A percentile compares a stretch with the other conserved stretches of the same genome.
Conservation (phyloP, 2,113 vertebrate genomes). For the Setophaga petechia region DNA sequence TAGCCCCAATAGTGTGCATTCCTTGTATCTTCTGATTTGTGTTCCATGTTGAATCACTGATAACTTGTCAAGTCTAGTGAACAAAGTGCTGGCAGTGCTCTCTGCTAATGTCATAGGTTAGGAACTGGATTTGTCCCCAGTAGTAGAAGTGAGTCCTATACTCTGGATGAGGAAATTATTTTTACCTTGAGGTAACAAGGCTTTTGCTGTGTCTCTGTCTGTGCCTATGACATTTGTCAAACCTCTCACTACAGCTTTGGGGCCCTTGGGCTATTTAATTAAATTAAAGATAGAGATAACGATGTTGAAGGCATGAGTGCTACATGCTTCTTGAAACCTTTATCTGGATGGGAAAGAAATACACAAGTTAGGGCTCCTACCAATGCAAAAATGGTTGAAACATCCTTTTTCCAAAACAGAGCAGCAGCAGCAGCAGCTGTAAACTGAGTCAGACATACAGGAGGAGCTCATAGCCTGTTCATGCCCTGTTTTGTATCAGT, state of each 20-base stretch:
- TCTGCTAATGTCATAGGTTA: neutral
- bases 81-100: neutral
- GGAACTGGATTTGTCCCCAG: neutral
- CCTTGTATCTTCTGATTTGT: neutral
- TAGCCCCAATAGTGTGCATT: neutral
- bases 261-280: neutral
- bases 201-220: neutral
- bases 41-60: neutral
- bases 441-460: neutral
- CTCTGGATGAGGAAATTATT: neutral
- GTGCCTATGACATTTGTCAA: neutral
- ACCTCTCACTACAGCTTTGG: neutral
- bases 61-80: neutral
- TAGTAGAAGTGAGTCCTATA: neutral
- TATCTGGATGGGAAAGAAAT: neutral
- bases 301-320: neutral
- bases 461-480: neutral
- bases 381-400: neutral
- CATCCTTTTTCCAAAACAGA: neutral
- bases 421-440: neutral
- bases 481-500: neutral
- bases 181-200: neutral
- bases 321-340: neutral
- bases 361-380: neutral
- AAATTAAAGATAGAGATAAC: neutral